These are phyloP conservation scores for Xenopus tropicalis DNA, from an alignment of 2,113 vertebrate species.

Conservation along the genomic window DNA sequence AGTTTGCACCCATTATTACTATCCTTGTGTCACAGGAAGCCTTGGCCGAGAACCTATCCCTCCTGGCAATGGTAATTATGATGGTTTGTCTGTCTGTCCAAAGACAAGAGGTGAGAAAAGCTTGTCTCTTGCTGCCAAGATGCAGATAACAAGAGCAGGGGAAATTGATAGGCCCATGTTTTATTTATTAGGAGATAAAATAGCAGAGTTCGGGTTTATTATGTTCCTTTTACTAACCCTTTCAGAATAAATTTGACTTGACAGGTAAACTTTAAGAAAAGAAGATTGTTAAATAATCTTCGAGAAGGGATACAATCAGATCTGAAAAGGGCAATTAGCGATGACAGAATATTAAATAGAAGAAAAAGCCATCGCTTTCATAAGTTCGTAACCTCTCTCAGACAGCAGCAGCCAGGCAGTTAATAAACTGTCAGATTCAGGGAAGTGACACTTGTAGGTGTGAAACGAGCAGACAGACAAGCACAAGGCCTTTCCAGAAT, in stretches of 20 bases:
- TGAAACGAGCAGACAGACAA: not conserved
- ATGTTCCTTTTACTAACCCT: not conserved
- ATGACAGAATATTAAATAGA: not conserved
- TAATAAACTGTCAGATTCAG: not conserved
- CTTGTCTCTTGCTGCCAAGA: too few relatives aligned
- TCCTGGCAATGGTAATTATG: too few relatives aligned
- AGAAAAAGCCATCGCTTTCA: not conserved
- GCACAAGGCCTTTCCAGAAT: not conserved
- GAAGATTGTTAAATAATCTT: not conserved
- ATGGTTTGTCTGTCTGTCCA: too few relatives aligned
- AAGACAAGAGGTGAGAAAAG: too few relatives aligned
- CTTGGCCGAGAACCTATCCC: too few relatives aligned
- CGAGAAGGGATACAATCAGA: not conserved
- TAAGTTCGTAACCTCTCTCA: not conserved
- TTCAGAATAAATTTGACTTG: not conserved
- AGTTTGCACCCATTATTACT: too few relatives aligned
- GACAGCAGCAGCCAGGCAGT: not conserved
- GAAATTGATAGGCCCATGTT: not conserved
- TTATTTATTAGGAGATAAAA: not conserved
- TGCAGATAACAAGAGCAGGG: too few relatives aligned
- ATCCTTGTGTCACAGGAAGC: too few relatives aligned
- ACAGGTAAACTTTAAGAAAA: not conserved
- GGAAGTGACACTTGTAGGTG: not conserved
- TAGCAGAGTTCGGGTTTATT: not conserved
- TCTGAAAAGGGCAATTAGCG: slow-evolving; percentile 1